A percentile compares a stretch with the other conserved stretches of the same genome.
Evolutionary conservation across 2,797 vertebrate species (phyloP).

Genomic region (Propithecus perrieri): DNA sequence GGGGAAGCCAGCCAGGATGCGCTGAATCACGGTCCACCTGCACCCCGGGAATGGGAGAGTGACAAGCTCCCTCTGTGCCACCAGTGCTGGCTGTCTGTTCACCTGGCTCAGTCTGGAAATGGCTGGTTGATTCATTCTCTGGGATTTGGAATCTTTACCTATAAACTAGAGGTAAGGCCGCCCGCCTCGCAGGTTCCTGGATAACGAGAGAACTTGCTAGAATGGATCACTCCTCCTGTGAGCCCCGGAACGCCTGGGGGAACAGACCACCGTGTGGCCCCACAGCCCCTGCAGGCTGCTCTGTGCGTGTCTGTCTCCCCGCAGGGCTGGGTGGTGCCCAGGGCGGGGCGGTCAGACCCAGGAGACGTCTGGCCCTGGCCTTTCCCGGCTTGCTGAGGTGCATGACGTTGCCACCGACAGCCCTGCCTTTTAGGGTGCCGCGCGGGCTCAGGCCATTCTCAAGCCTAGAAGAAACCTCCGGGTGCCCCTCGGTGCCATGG

Average conservation of each 20-base stretch:
- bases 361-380: background rate
- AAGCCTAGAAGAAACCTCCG: background rate
- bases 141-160: background rate
- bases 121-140: background rate
- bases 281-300: accelerated
- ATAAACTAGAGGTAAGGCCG: background rate
- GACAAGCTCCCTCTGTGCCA: accelerated
- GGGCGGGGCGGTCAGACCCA: background rate
- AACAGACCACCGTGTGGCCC: accelerated
- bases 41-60: accelerated
- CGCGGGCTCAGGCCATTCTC: accelerated
- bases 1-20: accelerated
- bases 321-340: accelerated
- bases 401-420: accelerated
- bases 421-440: background rate
- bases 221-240: background rate
- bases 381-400: no score
- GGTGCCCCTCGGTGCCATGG: background rate
- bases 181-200: accelerated
- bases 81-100: background rate
- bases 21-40: accelerated
- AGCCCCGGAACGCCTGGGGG: no score
- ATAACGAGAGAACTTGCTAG: background rate
- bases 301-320: background rate
- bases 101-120: background rate